These are phyloP conservation scores for Microcebus lehilahytsara DNA, from an alignment of 2,113 vertebrate species.

Conservation along the genomic window DNA sequence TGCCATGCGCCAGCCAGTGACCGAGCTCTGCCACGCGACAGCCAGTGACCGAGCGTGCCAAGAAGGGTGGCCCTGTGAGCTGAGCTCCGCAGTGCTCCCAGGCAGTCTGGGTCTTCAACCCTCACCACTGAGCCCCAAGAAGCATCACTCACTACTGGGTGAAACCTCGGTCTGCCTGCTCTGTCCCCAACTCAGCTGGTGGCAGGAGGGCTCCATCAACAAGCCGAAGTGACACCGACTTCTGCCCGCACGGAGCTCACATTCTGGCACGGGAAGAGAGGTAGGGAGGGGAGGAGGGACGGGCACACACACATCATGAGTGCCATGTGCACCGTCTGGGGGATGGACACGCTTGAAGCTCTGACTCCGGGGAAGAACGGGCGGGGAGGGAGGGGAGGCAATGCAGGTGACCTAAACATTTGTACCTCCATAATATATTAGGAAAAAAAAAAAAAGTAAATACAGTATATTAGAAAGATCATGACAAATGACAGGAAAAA, in stretches of 20 bases:
- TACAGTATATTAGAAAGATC: not conserved
- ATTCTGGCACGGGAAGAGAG: no score
- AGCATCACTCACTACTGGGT: no score
- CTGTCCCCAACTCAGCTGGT: not conserved
- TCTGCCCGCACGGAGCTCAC: not conserved
- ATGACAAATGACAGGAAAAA: not conserved
- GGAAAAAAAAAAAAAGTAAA: not conserved
- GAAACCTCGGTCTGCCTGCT: not conserved
- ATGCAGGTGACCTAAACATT: no score
- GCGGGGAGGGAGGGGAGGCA: no score
- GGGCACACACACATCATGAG: no score
- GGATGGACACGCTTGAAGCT: no score
- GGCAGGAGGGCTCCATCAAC: not conserved
- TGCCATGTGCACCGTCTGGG: no score
- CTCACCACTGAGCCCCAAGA: not conserved
- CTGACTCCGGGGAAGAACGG: no score
- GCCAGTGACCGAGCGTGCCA: not conserved
- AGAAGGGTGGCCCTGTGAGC: not conserved
- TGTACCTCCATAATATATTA: no score
- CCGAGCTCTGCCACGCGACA: no score
- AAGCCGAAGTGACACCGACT: not conserved
- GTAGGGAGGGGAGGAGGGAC: no score
- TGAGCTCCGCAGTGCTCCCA: not conserved
- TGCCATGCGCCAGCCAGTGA: no score
- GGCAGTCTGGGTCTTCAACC: rapidly evolving